A percentile compares a stretch with the other conserved stretches of the same genome.
phyloP scores from a whole-genome alignment of 1,140 invertebrate genomes.

The Drosophila novamexicana region DNA sequence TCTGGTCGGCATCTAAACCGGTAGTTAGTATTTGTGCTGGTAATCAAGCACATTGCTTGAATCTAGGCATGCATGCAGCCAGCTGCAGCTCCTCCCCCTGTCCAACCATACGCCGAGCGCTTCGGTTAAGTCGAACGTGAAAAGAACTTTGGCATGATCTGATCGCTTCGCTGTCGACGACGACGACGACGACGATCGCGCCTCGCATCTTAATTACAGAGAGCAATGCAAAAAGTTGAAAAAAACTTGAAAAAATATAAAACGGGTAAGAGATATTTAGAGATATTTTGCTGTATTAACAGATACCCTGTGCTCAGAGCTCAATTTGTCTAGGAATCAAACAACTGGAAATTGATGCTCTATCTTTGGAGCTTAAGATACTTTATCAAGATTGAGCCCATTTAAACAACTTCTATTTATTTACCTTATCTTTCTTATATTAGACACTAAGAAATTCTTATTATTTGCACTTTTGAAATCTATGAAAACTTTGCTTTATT shows the following conservation, averaged over 20 bases:
- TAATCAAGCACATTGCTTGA: constrained; percentile 76
- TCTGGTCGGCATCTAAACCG: constrained; percentile 75
- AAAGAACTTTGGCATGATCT: constrained; percentile 68
- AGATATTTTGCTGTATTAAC: not conserved
- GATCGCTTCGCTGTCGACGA: constrained; percentile 30
- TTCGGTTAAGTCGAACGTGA: constrained; percentile 26
- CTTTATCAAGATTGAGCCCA: no score
- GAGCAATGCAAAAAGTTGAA: constrained; percentile 54
- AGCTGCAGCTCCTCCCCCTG: constrained; percentile 15
- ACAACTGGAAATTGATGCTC: no score
- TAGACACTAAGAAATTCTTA: no score
- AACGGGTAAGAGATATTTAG: not conserved
- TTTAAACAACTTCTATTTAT: no score
- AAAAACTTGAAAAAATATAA: constrained; percentile 39
- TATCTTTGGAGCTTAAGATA: no score
- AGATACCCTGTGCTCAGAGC: not conserved
- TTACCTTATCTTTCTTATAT: no score
- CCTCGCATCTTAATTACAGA: constrained; percentile 82
- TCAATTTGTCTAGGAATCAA: no score
- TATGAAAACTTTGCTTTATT: no score
- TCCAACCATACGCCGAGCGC: not conserved
- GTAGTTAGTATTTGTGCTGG: constrained; percentile 81
- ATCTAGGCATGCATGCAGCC: constrained; percentile 77
- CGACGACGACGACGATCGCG: constrained; percentile 66
- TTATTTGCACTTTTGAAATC: no score